These are phyloP conservation scores for Protophormia terraenovae DNA, from an alignment of 2,888 invertebrate species.

Conservation along the genomic window DNA sequence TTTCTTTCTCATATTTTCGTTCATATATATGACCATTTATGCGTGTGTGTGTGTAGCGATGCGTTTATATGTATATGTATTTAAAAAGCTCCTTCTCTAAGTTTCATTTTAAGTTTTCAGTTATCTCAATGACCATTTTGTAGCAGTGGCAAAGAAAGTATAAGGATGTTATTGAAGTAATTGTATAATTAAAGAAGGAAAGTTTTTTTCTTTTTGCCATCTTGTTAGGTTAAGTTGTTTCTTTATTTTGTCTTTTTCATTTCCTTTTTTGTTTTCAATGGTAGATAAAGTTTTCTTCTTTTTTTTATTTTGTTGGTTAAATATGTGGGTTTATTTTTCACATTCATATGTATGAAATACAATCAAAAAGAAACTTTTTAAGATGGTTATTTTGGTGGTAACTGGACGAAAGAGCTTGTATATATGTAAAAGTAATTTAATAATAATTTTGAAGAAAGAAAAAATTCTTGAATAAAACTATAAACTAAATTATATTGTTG, in stretches of 20 bases:
- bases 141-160: not conserved
- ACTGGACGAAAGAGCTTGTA: not conserved
- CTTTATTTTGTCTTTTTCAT: not conserved
- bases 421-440: not conserved
- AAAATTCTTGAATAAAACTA: too few species aligned
- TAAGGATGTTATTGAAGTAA: conserved; percentile 30
- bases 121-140: conserved; percentile 34
- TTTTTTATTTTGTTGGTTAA: not conserved
- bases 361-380: not conserved
- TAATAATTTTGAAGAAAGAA: too few species aligned
- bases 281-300: not conserved
- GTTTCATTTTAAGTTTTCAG: not conserved
- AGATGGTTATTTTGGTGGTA: not conserved
- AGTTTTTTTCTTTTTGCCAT: not conserved
- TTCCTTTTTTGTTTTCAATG: not conserved
- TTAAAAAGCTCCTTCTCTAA: not conserved
- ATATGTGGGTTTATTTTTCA: not conserved
- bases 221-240: not conserved
- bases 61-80: not conserved
- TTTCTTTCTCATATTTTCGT: not conserved
- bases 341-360: too few species aligned
- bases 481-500: too few species aligned
- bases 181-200: conserved; percentile 42
- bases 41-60: not conserved
- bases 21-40: not conserved